phyloP scores from a whole-genome alignment of 1,140 invertebrate species.

The Fopius arisanus region DNA sequence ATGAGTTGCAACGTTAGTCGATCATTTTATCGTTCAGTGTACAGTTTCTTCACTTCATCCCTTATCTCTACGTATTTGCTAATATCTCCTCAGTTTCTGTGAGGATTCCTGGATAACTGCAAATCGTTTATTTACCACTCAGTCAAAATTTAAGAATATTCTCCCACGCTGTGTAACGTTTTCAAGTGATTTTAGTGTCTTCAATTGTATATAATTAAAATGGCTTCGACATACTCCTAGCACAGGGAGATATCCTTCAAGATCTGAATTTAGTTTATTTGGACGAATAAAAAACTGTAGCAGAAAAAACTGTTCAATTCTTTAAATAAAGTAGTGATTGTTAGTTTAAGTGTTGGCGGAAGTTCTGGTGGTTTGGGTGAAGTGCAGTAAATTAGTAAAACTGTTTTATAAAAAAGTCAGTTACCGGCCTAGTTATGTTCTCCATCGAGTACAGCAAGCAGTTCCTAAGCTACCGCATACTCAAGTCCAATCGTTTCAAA shows the following conservation, averaged over 20 bases:
- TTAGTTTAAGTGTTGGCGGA: neutral
- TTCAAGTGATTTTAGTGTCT: too few relatives aligned
- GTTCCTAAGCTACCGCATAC: slow-evolving; percentile 64
- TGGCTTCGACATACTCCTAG: neutral
- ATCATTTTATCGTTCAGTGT: neutral
- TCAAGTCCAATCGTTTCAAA: slow-evolving; percentile 65
- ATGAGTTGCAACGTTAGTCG: neutral
- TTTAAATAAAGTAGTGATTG: neutral
- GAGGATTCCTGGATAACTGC: too few relatives aligned
- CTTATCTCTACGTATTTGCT: neutral
- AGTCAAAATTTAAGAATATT: too few relatives aligned
- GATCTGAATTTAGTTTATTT: neutral
- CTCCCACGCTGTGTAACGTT: too few relatives aligned
- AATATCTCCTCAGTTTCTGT: too few relatives aligned
- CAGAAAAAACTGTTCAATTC: neutral
- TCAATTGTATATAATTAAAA: neutral
- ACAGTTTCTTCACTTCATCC: neutral
- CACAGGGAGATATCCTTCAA: neutral
- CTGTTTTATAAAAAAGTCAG: slow-evolving; percentile 22
- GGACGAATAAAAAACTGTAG: neutral
- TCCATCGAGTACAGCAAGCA: slow-evolving; percentile 66
- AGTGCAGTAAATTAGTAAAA: neutral
- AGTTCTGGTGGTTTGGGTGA: neutral
- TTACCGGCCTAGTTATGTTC: slow-evolving; percentile 58
- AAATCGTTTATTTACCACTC: too few relatives aligned